Evolutionary conservation across 1,140 invertebrate genomes (phyloP), one percentile per base, ranked within the genome.

Genomic region (Saccostrea echinata): DNA sequence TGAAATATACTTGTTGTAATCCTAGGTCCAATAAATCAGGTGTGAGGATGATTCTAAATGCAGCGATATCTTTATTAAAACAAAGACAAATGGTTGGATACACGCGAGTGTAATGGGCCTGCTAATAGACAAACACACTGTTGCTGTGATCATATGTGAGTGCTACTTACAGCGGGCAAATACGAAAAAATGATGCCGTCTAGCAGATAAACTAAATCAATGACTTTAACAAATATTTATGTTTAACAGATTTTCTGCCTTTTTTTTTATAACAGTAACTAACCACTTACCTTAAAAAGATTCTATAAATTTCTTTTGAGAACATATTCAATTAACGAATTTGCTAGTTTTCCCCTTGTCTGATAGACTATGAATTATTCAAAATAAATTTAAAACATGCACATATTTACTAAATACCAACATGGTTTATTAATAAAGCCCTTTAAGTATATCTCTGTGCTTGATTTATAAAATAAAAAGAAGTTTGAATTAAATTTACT

Each of bases 31-130:
- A 76, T 76, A 76, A 76, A 76, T 76, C 30, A 76, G 16, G 3
- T 27, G 30, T 33, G 24, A 76, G 27, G 30, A 30, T 27, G 68
- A 33, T 24, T 30, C 27, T 27, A 76, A 76, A 76, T 27, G 68
- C 27, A 30, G 68, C 30, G 24, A 76, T 76, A 76, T 76, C 27
- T 76, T 76, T 30, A 76, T 76, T 76, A 76, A 76, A 76, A 76
- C 68, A 76, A 76, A 76, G 68, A 27, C 68, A 76, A 33, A 76
- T 76, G 68, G 30, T 13, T 18, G 30, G 24, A 33, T 33, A 76
- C 68, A 76, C 68, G 68, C 68, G 24, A 76, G 30, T 27, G 24
- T 76, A 76, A 76, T 76, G 68, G 27, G 68, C 9, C 68, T 12
- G 16, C 33, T 30, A 76, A 76, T 27, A 76, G 24, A 33, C 27